Percentiles rank a stretch among this genome's conserved stretches.
These are phyloP conservation scores for Morone saxatilis DNA, from an alignment of 2,113 vertebrate genomes.

Conservation along the genomic window DNA sequence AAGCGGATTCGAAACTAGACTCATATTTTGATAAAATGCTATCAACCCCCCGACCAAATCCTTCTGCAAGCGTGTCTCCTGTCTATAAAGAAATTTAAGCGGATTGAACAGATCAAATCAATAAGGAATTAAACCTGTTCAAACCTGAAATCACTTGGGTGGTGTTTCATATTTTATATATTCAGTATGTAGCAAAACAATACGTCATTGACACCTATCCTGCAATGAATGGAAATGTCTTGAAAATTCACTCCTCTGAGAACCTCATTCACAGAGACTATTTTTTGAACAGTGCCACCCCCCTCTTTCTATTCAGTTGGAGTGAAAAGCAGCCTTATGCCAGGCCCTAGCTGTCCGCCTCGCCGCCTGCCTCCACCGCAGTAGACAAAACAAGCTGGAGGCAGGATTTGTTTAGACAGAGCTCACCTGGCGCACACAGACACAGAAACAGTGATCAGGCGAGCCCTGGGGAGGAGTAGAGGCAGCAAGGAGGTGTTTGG, in stretches of 20 bases:
- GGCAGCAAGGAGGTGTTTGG: conserved; percentile 21
- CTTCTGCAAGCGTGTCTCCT: neutral
- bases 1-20: conserved; percentile 18
- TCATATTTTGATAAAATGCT: conserved; percentile 32
- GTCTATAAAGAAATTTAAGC: neutral
- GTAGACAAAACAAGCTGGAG: conserved; percentile 83
- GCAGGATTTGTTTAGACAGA: conserved; percentile 82
- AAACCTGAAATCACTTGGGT: neutral
- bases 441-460: conserved; percentile 77
- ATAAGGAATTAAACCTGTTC: neutral
- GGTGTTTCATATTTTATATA: neutral
- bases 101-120: conserved; percentile 33
- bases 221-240: conserved; percentile 12
- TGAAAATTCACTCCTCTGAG: conserved; percentile 35
- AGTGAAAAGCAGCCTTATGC: conserved; percentile 64
- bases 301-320: conserved; percentile 18
- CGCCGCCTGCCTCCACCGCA: conserved; percentile 62
- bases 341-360: conserved; percentile 51
- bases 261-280: conserved; percentile 31
- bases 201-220: neutral
- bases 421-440: conserved; percentile 82
- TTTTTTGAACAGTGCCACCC: conserved; percentile 36
- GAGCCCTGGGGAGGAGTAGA: conserved; percentile 67
- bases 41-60: conserved; percentile 26
- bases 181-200: neutral